Percentiles rank a stretch among this genome's conserved stretches.
Evolutionary conservation across 2,888 invertebrate species (phyloP).

Genomic region (Rapana venosa): DNA sequence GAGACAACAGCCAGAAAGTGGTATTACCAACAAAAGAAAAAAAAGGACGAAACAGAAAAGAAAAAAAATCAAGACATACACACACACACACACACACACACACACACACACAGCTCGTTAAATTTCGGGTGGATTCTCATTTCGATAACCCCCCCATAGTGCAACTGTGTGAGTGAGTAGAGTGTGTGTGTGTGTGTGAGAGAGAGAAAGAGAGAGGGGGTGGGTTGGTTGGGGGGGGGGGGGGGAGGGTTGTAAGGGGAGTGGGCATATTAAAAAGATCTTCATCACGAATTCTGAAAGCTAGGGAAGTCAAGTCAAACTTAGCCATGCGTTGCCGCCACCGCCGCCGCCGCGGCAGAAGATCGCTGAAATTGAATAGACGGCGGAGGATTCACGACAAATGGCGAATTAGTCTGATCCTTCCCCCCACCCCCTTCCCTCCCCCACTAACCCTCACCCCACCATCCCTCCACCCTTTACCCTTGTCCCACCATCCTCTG

Average conservation of each 20-base stretch:
- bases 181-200: not conserved
- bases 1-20: not conserved
- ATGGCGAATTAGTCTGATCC: constrained; percentile 19
- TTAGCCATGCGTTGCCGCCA: not conserved
- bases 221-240: no score
- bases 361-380: not conserved
- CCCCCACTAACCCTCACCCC: no score
- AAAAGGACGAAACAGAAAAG: not conserved
- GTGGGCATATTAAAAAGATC: constrained; percentile 18
- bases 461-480: no score
- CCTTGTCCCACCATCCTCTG: no score
- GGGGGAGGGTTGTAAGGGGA: no score
- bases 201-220: not conserved
- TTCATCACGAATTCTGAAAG: not conserved
- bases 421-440: no score
- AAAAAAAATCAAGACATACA: not conserved
- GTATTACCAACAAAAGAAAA: no score
- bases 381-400: not conserved
- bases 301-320: no score
- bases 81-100: no score
- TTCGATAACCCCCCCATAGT: not conserved
- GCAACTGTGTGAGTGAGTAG: not conserved
- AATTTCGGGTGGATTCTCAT: not conserved
- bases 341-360: no score
- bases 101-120: not conserved